Conservation (phyloP, 1,140 invertebrate species). For the Zophobas morio region DNA sequence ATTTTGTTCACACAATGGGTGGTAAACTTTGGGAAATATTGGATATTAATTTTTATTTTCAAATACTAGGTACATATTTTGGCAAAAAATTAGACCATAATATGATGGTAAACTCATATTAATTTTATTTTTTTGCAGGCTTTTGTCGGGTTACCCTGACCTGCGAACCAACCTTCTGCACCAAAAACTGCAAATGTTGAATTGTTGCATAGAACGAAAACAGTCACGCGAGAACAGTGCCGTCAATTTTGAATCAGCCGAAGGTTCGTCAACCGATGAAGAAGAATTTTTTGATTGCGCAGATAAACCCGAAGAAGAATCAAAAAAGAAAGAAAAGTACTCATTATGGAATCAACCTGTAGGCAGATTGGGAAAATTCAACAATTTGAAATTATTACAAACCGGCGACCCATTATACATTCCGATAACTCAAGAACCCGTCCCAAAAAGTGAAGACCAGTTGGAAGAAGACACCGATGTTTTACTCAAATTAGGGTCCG, state of each 20-base stretch:
- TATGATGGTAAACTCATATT: no score
- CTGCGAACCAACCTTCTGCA: constrained; percentile 91
- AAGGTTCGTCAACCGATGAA: constrained; percentile 69
- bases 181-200: constrained; percentile 97
- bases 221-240: constrained; percentile 69
- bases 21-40: no score
- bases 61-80: no score
- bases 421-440: constrained; percentile 93
- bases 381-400: constrained; percentile 77
- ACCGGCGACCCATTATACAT: constrained; percentile 85
- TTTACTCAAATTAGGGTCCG: constrained; percentile 88
- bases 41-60: no score
- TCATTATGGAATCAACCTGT: constrained; percentile 79
- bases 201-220: constrained; percentile 92
- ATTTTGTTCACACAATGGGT: no score
- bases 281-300: constrained; percentile 90
- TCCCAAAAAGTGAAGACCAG: constrained; percentile 97
- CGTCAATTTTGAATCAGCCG: constrained; percentile 56
- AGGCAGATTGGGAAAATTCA: constrained; percentile 80
- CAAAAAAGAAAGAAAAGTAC: constrained; percentile 66
- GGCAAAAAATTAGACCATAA: not conserved
- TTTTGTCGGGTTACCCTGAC: constrained; percentile 85
- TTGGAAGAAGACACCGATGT: constrained; percentile 94
- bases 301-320: constrained; percentile 73
- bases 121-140: constrained; percentile 71